Conservation (phyloP, 2,113 vertebrate genomes). For the Melanerpes aurifrons region DNA sequence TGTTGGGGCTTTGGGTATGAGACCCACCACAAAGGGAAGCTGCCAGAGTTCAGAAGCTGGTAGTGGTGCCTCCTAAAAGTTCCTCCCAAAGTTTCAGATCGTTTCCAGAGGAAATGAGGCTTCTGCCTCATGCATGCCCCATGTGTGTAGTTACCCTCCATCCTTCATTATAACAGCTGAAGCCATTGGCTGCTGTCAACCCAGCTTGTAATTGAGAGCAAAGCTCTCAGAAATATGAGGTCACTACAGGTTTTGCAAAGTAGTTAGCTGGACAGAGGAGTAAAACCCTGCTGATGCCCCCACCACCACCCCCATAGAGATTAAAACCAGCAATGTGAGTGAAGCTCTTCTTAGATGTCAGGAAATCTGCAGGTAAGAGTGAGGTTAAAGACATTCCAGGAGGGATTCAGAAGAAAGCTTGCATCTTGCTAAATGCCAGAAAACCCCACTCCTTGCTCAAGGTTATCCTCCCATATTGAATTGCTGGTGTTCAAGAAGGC, state of each 20-base stretch:
- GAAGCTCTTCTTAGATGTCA: constrained; percentile 4
- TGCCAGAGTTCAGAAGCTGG: background rate
- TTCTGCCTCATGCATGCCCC: background rate
- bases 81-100: background rate
- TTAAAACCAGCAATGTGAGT: background rate
- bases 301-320: background rate
- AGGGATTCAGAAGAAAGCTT: constrained; percentile 30
- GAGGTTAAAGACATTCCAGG: constrained; percentile 36
- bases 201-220: constrained; percentile 47
- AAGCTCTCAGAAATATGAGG: constrained; percentile 41
- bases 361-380: constrained; percentile 13
- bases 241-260: constrained; percentile 36
- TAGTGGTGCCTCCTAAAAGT: background rate
- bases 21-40: background rate
- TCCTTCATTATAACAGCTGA: constrained; percentile 18
- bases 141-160: background rate
- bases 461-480: constrained; percentile 53
- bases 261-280: constrained; percentile 12
- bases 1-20: background rate
- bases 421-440: constrained; percentile 28
- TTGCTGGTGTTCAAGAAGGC: constrained; percentile 52
- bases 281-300: background rate
- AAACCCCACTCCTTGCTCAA: constrained; percentile 58
- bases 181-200: constrained; percentile 21
- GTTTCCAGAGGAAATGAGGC: constrained; percentile 46